phyloP scores from a whole-genome alignment of 2,888 invertebrate species.

The Cataglyphis altisquamis region DNA sequence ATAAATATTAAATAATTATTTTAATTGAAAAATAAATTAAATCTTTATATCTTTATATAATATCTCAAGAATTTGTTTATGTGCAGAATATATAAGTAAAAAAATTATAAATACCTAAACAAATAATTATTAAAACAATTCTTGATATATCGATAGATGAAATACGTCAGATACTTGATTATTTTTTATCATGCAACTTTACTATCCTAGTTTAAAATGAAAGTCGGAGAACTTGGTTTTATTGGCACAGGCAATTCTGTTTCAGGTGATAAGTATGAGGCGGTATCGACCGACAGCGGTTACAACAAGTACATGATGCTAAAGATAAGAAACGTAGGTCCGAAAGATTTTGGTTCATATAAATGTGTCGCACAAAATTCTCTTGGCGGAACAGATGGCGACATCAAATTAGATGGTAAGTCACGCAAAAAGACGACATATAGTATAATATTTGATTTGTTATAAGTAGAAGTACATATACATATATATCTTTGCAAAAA shows the following conservation, averaged over 20 bases:
- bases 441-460: neutral
- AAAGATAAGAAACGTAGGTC: constrained; percentile 93
- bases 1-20: neutral
- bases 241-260: constrained; percentile 84
- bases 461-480: neutral
- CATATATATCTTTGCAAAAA: neutral
- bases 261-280: constrained; percentile 95
- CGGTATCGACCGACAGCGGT: constrained; percentile 93
- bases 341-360: constrained; percentile 94
- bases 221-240: constrained; percentile 73
- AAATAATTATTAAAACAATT: neutral
- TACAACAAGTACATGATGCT: constrained; percentile 96
- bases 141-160: neutral
- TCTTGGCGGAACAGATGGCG: constrained; percentile 95
- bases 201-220: constrained; percentile 25
- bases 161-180: neutral
- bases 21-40: neutral
- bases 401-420: constrained; percentile 95
- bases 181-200: neutral
- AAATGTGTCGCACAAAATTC: constrained; percentile 97
- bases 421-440: constrained; percentile 10
- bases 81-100: neutral
- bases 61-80: neutral
- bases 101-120: neutral
- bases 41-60: neutral